Percentiles rank a stretch among this genome's conserved stretches.
Evolutionary conservation across 37 sponge, comb jelly and placozoan genomes (phyloP).

Genomic region (Oopsacas minuta): DNA sequence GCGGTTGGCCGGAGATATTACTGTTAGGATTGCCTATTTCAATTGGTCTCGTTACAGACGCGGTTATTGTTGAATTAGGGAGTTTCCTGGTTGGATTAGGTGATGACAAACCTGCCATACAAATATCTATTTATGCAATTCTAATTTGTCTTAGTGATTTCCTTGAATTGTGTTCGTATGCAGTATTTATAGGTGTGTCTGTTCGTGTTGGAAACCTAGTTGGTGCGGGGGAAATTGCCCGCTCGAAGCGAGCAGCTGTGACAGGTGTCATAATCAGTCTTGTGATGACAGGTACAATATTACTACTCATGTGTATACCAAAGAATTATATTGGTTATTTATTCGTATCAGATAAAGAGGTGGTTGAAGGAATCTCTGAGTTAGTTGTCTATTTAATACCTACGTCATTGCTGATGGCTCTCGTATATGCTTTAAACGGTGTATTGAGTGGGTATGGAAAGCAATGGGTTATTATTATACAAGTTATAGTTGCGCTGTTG

Average conservation of each 20-base stretch:
- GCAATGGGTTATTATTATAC: background rate
- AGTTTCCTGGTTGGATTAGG: background rate
- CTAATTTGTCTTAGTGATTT: background rate
- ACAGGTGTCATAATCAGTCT: background rate
- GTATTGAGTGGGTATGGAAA: background rate
- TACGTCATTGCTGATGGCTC: background rate
- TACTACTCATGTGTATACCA: background rate
- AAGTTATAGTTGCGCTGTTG: background rate
- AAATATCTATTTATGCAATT: background rate
- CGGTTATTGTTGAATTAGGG: background rate
- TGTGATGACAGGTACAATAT: background rate
- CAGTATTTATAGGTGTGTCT: background rate
- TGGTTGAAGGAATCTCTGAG: background rate
- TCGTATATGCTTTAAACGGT: background rate
- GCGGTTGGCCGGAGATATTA: background rate
- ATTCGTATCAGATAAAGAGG: background rate
- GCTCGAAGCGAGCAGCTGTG: background rate
- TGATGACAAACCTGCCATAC: background rate
- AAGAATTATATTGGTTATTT: background rate
- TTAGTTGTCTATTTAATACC: background rate
- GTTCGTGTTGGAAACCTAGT: background rate
- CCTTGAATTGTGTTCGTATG: background rate
- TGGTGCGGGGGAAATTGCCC: background rate
- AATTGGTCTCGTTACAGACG: background rate
- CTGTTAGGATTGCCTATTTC: background rate